Percentiles rank a stretch among this genome's conserved stretches.
These are phyloP conservation scores for Prorops nasuta DNA, from an alignment of 1,140 invertebrate genomes.

Conservation along the genomic window DNA sequence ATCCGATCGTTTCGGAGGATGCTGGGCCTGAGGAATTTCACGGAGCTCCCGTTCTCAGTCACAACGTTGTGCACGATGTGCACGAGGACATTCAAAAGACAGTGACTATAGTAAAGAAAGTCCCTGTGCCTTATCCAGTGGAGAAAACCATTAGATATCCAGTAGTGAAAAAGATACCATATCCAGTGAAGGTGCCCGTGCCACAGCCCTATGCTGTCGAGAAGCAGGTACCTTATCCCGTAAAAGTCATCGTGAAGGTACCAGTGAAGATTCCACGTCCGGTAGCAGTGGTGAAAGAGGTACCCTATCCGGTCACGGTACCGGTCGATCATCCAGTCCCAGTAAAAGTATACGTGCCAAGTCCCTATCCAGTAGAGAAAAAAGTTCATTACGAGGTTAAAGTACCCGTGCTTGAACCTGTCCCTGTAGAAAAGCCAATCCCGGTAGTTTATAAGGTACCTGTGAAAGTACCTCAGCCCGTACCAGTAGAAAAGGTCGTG, in stretches of 20 bases:
- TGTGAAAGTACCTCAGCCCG: constrained; percentile 61
- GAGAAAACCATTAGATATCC: constrained; percentile 50
- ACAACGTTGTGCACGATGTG: constrained; percentile 16
- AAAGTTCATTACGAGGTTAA: constrained; percentile 65
- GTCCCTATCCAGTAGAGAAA: constrained; percentile 66
- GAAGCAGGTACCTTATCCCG: constrained; percentile 45
- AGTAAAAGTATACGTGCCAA: constrained; percentile 64
- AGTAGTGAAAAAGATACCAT: constrained; percentile 46
- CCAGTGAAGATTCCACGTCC: constrained; percentile 51
- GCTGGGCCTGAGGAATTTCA: neutral
- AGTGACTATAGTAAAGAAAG: constrained; percentile 50
- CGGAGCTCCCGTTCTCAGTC: constrained; percentile 9
- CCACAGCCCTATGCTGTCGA: constrained; percentile 59
- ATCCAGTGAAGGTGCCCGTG: constrained; percentile 61
- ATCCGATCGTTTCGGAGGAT: neutral
- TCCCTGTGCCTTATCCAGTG: constrained; percentile 50
- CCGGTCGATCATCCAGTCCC: constrained; percentile 63
- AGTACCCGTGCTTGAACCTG: constrained; percentile 64
- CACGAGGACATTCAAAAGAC: constrained; percentile 57
- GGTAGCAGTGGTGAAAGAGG: constrained; percentile 45
- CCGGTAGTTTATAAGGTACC: constrained; percentile 61
- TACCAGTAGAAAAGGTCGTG: constrained; percentile 57
- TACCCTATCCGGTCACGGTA: constrained; percentile 48
- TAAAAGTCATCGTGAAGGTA: constrained; percentile 47
- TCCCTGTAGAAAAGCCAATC: constrained; percentile 61